Base-by-base conservation (phyloP, 2,797 vertebrate species). In the Dendrocincla fuliginosa region DNA sequence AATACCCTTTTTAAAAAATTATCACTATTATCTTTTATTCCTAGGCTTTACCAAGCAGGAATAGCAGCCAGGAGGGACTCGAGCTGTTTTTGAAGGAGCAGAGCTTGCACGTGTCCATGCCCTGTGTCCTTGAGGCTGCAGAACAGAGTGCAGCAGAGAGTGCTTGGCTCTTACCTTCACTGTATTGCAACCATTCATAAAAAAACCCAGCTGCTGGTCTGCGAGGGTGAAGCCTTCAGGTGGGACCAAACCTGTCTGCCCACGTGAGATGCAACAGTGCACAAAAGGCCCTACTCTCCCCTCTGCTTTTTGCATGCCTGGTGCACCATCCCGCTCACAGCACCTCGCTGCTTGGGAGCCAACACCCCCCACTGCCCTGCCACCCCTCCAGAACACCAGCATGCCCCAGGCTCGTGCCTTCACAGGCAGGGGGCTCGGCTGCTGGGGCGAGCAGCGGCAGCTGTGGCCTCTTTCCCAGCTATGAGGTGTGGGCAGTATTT, bases 251-350 rank as follows among this genome's bases (percentile, higher is more conserved):
- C 41, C 73, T 42, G 13, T 20, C 35, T 71, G 59, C 37, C 41
- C 41, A 2, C 0, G 1, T 5, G 60, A 68, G 37, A 35, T 56
- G 23, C 27, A 24, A 1, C 7, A 63, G 47, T 39, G 41, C 49
- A 22, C 27, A 27, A 42, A 46, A 50, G 47, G 32, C 19, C 42
- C 13, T 52, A 0, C 0, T 1, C 23, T 64, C 32, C 13, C 46
- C 75, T 20, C 67, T 61, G 39, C 47, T 65, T 63, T 59, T 82
- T 46, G 53, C 6, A 8, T 3, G 5, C 50, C 50, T 32, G 32
- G 5, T 53, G 57, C 39, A 44, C 22, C 1, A 6, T 23, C 14
- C 19, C 2, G 2, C 30, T 5, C 23, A 3, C 2, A 3, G 33
- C 41, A 35, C 22, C 10, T 35, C 4, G 7, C 27, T 75, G 52